Evolutionary conservation across 2,888 invertebrate genomes (phyloP), one percentile per base, ranked within the genome.

Genomic region (Eucera pruinosa): DNA sequence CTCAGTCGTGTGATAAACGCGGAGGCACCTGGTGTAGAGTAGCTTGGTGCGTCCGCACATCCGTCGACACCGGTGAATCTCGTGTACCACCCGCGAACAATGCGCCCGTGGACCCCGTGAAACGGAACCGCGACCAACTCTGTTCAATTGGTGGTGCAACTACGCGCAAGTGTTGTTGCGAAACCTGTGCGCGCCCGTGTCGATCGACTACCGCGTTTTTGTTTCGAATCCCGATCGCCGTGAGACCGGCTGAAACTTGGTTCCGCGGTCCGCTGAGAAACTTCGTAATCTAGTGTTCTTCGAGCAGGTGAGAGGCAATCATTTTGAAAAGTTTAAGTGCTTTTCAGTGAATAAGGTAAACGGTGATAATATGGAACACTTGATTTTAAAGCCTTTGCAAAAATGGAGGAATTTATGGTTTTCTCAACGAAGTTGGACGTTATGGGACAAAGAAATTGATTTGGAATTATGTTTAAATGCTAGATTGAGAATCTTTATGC

Each of bases 1-100:
- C 82, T 82, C 84, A 84, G 84, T 84, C 76, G 84, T 64, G 66
- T 82, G 80, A 84, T 84, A 84, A 84, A 84, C 84, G 84, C 67
- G 80, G 74, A 78, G 50, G 54, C 80, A 72, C 76, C 76, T 71
- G 82, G 84, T 7, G 52, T 78, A 69, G 82, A 23, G 9, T 15
- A 20, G 15, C 69, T 55, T 58, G 71, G 65, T 64, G 73, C 73
- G 72, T 65, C 64, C 47, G 66, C 67, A 55, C 66, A 67, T 73
- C 68, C 52, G 68, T 78, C 61, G 66, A 39, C 75, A 61, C 43
- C 30, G 52, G 57, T 62, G 72, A 55, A 70, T 69, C 61, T n/a
- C n/a, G n/a, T 7, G 33, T 33, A 7, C 3, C 45, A 45, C 23
- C 23, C 60, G 36, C 20, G 57, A 60, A 79, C 78, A 71, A 77